Base-by-base conservation (phyloP, 2,113 vertebrate genomes). In the Malurus melanocephalus region DNA sequence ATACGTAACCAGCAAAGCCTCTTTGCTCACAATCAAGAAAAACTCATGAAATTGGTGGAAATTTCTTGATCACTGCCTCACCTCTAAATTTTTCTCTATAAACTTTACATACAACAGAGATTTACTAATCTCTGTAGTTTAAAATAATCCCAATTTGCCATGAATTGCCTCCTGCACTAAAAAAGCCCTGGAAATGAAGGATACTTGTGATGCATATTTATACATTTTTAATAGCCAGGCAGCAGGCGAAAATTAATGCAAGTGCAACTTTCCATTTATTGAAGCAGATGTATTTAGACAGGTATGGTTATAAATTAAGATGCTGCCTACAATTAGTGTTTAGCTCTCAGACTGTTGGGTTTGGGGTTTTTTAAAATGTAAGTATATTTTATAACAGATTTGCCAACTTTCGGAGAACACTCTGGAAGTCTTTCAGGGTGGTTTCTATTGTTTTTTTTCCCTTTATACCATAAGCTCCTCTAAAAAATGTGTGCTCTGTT, bases 401-500 rank as follows among this genome's bases (percentile, higher is more conserved):
- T 80, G 57, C 33, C 53, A 88, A 91, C 80, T 95, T 94, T 89
- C 67, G 64, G 87, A 86, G 57, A 94, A 78, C 51, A 73, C 60
- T 85, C 88, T 87, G 49, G 55, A 74, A 76, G 45, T 94, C 94
- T 91, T 95, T 61, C n/a, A 68, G 80, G 90, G 91, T 84, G 62
- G 55, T 79, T 95, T 94, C 89, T 89, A 35, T 91, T 75, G 77
- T 90, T 95, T 92, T 65, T 81, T 92, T 65, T 67, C 56, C 64
- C 81, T 85, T 87, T 88, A 85, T 49, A 67, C 71, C 35, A 30
- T 87, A 90, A 93, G 84, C 90, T 82, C 62, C 67, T 82, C 5
- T 93, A 68, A 94, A 94, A 94, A 93, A 90, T 76, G n/a, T 62
- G 80, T 82, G 56, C 73, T 94, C 43, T 71, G 85, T 80, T 88